Conservation (phyloP, 2,888 invertebrate species). For the Cheilosia grossa region DNA sequence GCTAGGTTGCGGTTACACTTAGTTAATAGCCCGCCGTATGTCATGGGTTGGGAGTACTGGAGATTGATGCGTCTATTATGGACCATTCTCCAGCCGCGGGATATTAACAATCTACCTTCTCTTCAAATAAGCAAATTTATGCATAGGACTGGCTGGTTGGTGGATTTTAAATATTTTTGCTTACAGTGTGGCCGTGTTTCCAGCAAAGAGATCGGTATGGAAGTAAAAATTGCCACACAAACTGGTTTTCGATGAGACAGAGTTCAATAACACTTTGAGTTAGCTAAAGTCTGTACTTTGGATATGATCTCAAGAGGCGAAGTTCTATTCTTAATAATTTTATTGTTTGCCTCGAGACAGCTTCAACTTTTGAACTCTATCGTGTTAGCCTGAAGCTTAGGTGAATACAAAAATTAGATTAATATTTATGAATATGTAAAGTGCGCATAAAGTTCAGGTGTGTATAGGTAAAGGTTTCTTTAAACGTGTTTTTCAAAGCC, state of each 20-base stretch:
- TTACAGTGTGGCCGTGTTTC: neutral
- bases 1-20: slow-evolving; percentile 47
- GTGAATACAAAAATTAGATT: too few species aligned
- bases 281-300: slow-evolving; percentile 6
- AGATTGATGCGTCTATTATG: slow-evolving; percentile 64
- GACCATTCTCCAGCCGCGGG: slow-evolving; percentile 64
- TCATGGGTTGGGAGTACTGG: slow-evolving; percentile 25
- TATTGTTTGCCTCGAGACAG: neutral
- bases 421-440: too few species aligned
- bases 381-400: too few species aligned
- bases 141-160: slow-evolving; percentile 48
- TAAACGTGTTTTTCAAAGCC: too few species aligned
- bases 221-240: slow-evolving; percentile 36
- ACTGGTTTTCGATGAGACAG: slow-evolving; percentile 51
- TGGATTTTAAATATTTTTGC: slow-evolving; percentile 15
- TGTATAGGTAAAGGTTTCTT: too few species aligned
- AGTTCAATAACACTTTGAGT: slow-evolving; percentile 59
- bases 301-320: neutral
- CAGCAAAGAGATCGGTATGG: neutral
- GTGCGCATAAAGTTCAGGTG: too few species aligned
- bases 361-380: too few species aligned
- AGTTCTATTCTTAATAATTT: neutral
- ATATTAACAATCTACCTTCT: slow-evolving; percentile 58
- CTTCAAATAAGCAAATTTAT: slow-evolving; percentile 51
- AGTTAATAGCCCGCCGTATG: slow-evolving; percentile 57